phyloP scores from a whole-genome alignment of 2,113 vertebrate genomes.

The Boleophthalmus pectinirostris region DNA sequence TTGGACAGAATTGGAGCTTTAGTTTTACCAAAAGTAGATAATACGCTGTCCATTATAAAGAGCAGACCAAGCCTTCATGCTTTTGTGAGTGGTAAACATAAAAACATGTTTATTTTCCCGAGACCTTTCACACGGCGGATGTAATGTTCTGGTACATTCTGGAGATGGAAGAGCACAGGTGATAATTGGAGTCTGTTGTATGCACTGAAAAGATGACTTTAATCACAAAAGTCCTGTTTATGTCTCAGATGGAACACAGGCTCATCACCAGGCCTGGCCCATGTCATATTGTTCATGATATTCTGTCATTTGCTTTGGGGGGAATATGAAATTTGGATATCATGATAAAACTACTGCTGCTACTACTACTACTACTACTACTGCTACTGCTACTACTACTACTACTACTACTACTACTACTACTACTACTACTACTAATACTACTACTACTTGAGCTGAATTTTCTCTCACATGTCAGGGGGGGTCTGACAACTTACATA shows the following conservation, averaged over 20 bases:
- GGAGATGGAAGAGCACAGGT: constrained; percentile 4
- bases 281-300: too few relatives aligned
- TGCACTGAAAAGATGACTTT: not conserved
- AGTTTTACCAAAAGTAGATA: not conserved
- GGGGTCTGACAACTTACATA: too few relatives aligned
- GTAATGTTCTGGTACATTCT: constrained; percentile 6
- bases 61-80: not conserved
- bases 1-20: not conserved
- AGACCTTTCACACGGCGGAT: not conserved
- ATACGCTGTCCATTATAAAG: not conserved
- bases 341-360: too few relatives aligned
- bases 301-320: too few relatives aligned
- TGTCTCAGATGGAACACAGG: not conserved
- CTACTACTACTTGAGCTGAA: too few relatives aligned
- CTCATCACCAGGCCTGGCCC: too few relatives aligned
- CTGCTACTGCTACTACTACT: too few relatives aligned
- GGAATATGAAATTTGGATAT: too few relatives aligned
- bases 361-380: too few relatives aligned
- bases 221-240: not conserved
- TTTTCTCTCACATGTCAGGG: too few relatives aligned
- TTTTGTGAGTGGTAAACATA: not conserved
- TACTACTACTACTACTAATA: too few relatives aligned
- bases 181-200: constrained; percentile 1
- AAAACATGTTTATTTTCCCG: constrained; percentile 3
- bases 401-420: too few relatives aligned